A percentile compares a stretch with the other conserved stretches of the same genome.
These are phyloP conservation scores for Ceriagrion tenellum DNA, from an alignment of 2,888 invertebrate species.

Conservation along the genomic window DNA sequence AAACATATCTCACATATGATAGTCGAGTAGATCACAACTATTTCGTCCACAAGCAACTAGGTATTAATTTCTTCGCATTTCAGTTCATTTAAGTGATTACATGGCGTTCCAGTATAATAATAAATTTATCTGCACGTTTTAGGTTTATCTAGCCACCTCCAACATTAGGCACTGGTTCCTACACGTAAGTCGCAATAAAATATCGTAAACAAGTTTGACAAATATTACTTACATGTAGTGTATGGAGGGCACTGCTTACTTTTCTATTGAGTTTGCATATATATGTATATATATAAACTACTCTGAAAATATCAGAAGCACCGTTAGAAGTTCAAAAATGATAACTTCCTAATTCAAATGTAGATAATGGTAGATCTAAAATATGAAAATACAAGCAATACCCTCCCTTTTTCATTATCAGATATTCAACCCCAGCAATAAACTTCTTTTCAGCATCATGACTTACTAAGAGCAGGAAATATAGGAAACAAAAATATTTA, in stretches of 20 bases:
- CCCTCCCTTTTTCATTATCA: not conserved
- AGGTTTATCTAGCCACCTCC: conserved; percentile 53
- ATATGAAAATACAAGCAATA: conserved; percentile 64
- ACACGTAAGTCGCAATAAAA: conserved; percentile 59
- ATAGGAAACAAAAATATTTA: conserved; percentile 1
- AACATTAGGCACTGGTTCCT: conserved; percentile 59
- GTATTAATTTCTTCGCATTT: conserved; percentile 23
- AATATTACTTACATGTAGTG: conserved; percentile 21
- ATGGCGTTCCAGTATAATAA: conserved; percentile 3
- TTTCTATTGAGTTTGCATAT: conserved; percentile 10
- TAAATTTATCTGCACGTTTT: conserved; percentile 5
- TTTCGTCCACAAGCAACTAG: conserved; percentile 43
- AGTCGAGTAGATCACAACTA: conserved; percentile 46
- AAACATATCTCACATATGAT: not conserved
- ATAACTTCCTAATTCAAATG: conserved; percentile 52
- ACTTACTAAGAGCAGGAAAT: conserved; percentile 17
- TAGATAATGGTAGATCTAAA: conserved; percentile 22
- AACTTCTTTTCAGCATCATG: not conserved
- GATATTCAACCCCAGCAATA: conserved; percentile 14
- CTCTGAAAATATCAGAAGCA: conserved; percentile 59
- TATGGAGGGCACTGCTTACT: conserved; percentile 58
- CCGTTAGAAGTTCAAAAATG: conserved; percentile 55
- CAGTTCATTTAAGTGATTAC: conserved; percentile 31
- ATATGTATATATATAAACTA: conserved; percentile 23
- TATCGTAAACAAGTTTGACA: conserved; percentile 42